Base-by-base conservation (phyloP, 2,113 vertebrate species). In the Scatophagus argus region DNA sequence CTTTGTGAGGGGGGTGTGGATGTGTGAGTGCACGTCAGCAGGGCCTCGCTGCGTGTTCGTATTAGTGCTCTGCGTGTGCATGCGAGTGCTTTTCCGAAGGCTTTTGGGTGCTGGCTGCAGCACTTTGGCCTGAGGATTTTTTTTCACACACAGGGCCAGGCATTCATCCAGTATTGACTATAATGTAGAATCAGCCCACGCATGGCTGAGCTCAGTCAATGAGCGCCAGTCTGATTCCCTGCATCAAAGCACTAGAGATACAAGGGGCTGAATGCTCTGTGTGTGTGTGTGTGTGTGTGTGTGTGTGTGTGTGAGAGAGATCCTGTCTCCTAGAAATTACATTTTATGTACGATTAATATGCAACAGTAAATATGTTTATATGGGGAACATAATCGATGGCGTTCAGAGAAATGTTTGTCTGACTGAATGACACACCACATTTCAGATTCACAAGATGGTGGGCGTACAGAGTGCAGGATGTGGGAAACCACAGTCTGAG, bases 201-300 rank as follows among this genome's bases (percentile, higher is more conserved):
- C 91, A 82, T 85, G 87, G 83, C 74, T 74, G 83, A 81, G 77
- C 79, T 76, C 87, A 70, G 88, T 91, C 89, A 89, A 85, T 89
- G 88, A 88, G 81, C 39, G 43, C 66, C 76, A 68, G 85, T 76
- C 85, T 85, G 84, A 84, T 65, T 80, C 74, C 46, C 77, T 85
- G 81, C 81, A 55, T 66, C 63, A 85, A 43, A 81, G 78, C 68
- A 56, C 25, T 60, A 69, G 4, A 77, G 72, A 81, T 59, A 46
- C 61, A 52, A 62, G 78, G 19, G 69, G 29, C 81, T 51, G 56
- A 31, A 66, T 77, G 58, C 39, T 79, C 3, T 46, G 34, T 31
- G 21, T 10, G 25, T n/a, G 29, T 16, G 52, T 52, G 56, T 52
- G 32, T 46, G 49, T 47, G 58, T 34, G 74, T 54, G 54, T 47